Conservation (phyloP, 1,140 invertebrate species). For the Polypedilum vanderplanki region DNA sequence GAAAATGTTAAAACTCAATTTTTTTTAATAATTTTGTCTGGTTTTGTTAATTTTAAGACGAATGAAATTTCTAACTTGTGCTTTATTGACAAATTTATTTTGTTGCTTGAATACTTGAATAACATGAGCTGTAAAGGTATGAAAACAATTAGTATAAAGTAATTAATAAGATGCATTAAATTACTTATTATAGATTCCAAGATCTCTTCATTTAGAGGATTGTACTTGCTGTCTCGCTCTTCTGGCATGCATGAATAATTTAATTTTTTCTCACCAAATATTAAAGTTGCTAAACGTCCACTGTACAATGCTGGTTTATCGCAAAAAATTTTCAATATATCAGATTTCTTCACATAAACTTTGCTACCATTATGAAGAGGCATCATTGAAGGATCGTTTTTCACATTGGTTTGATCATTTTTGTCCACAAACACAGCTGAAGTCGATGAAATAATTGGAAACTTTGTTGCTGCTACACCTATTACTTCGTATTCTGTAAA, state of each 20-base stretch:
- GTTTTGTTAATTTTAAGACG: neutral
- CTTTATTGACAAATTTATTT: neutral
- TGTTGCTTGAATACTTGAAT: slow-evolving; percentile 15
- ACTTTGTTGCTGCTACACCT: too few relatives aligned
- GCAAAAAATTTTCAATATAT: slow-evolving; percentile 22
- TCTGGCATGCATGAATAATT: neutral
- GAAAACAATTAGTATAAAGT: neutral
- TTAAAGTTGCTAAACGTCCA: neutral
- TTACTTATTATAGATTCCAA: slow-evolving; percentile 17
- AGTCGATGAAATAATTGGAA: too few relatives aligned
- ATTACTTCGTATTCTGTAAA: neutral
- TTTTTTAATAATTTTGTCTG: too few relatives aligned
- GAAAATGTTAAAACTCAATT: too few relatives aligned
- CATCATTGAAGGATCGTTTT: neutral
- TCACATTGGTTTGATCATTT: neutral
- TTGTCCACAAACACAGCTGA: too few relatives aligned
- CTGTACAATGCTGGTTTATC: slow-evolving; percentile 14
- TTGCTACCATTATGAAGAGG: neutral
- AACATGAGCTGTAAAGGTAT: neutral
- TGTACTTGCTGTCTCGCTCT: neutral
- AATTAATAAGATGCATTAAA: too few relatives aligned
- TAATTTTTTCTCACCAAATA: neutral
- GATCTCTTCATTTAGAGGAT: neutral
- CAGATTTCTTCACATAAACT: neutral
- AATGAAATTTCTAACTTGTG: slow-evolving; percentile 7